phyloP scores from a whole-genome alignment of 2,113 vertebrate genomes.

The Sclerurus mexicanus region DNA sequence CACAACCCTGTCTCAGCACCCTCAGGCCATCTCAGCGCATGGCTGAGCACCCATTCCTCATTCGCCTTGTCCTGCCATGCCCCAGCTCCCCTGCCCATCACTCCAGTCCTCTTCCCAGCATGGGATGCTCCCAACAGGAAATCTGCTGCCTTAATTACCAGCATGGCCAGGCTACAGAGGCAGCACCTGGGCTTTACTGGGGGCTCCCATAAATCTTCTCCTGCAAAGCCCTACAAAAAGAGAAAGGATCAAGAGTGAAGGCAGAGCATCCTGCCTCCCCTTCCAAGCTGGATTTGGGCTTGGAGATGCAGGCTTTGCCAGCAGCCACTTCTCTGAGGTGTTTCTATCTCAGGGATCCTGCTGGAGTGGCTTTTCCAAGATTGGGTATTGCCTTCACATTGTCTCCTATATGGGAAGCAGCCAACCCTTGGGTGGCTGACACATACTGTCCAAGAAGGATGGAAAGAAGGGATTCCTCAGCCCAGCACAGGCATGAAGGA shows the following conservation, averaged over 20 bases:
- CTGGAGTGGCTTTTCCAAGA: not conserved
- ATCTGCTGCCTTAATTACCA: not conserved
- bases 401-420: not conserved
- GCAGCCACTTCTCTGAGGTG: not conserved
- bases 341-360: not conserved
- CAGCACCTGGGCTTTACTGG: not conserved
- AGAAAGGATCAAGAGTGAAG: fast-evolving
- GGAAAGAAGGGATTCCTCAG: not conserved
- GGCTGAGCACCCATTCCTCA: not conserved
- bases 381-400: not conserved
- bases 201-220: not conserved
- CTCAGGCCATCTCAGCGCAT: fast-evolving
- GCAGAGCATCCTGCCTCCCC: not conserved
- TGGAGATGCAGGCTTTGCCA: not conserved
- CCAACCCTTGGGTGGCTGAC: not conserved
- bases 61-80: fast-evolving
- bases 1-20: fast-evolving
- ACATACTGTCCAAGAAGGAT: fast-evolving
- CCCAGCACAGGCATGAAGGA: fast-evolving
- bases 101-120: not conserved
- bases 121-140: not conserved
- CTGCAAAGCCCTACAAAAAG: not conserved
- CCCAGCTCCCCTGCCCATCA: not conserved
- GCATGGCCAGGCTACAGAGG: not conserved
- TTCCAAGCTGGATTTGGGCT: not conserved